Evolutionary conservation across 2,113 vertebrate species (phyloP), one percentile per base, ranked within the genome.

Genomic region (Danionella cerebrum): DNA sequence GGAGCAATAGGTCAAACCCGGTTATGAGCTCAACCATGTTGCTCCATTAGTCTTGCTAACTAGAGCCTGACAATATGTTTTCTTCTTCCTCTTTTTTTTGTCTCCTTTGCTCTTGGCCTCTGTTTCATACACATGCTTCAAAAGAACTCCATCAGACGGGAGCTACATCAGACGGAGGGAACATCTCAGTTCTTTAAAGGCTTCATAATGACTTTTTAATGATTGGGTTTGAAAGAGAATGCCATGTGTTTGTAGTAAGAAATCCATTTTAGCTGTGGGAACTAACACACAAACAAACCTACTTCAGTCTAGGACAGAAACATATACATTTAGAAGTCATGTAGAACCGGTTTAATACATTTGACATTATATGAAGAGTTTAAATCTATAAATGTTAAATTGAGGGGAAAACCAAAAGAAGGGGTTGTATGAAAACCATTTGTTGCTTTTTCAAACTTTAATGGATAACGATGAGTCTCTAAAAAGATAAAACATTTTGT

Each of bases 191-290:
- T 36, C 51, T 42, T 21, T 33, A 68, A 58, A 48, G 45, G 16
- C 14, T n/a, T 69, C 42, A 35, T 33, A 44, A 70, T 48, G 19
- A 44, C 47, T 70, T 52, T 52, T 45, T 44, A 52, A 31, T 22
- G 45, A 60, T 42, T 21, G 45, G 18, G 19, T 69, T 60, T 58
- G 55, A 69, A 69, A 69, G 36, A 70, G 25, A 70, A 69, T 41
- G 45, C 13, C n/a, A n/a, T 8, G 16, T 14, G 55, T 60, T 48
- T 48, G 29, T 48, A 27, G 54, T 69, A 51, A 59, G n/a, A 41
- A 69, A 39, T 9, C 22, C 31, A 48, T 36, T 29, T 33, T 38
- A 41, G 36, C 13, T 9, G 6, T 24, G 4, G 25, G 39, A 29
- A 18, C 14, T 6, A 12, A 18, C 1, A 14, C 14, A 45, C 39